These are phyloP conservation scores for Sebastes baramenuke DNA, from an alignment of 2,797 vertebrate genomes.

Conservation along the genomic window DNA sequence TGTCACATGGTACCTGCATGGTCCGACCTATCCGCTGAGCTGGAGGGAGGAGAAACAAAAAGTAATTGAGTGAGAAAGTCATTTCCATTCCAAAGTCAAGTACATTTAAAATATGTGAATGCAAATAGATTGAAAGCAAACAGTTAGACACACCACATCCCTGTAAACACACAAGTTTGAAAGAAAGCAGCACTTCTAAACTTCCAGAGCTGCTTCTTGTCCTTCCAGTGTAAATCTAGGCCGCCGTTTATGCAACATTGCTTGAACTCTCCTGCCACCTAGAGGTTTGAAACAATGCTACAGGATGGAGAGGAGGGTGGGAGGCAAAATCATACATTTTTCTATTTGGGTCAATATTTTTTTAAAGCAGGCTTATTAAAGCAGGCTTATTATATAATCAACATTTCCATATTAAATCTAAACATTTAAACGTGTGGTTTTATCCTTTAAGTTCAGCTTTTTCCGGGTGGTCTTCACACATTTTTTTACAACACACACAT, in stretches of 20 bases:
- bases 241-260: constrained; percentile 35
- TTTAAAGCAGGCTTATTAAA: constrained; percentile 3
- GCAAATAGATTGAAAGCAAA: constrained; percentile 52
- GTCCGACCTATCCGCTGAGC: constrained; percentile 90
- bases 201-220: constrained; percentile 27
- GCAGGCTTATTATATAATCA: background rate
- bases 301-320: constrained; percentile 16
- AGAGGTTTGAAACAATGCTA: constrained; percentile 55
- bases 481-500: background rate
- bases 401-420: constrained; percentile 24
- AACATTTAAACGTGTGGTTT: background rate
- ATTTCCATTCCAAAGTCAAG: constrained; percentile 41
- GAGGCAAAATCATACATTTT: background rate
- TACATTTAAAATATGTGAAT: constrained; percentile 41
- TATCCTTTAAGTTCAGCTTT: background rate
- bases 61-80: constrained; percentile 18
- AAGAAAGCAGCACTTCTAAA: constrained; percentile 53
- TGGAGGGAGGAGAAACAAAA: constrained; percentile 44
- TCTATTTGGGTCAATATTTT: background rate
- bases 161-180: constrained; percentile 55
- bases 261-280: constrained; percentile 77
- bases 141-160: constrained; percentile 49
- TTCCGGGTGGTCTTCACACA: background rate
- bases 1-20: constrained; percentile 95
- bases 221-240: constrained; percentile 31